Conservation (phyloP, 2,888 invertebrate genomes). For the Anthrax anthrax region DNA sequence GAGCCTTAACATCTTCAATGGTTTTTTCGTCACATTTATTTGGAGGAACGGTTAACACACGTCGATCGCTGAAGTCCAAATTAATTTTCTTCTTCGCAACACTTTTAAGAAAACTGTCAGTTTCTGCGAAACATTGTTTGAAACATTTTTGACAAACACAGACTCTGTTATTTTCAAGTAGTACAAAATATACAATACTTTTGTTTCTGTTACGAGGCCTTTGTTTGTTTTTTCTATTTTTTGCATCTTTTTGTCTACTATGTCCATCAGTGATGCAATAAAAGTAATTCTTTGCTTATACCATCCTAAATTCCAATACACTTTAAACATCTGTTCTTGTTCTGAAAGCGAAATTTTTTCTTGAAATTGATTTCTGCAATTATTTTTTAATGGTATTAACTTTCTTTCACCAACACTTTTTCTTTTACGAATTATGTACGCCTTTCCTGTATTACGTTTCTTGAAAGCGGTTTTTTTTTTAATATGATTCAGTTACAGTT, state of each 20-base stretch:
- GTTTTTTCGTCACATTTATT: conserved; percentile 9
- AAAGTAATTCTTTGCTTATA: conserved; percentile 4
- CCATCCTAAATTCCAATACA: conserved; percentile 1
- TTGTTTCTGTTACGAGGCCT: conserved; percentile 8
- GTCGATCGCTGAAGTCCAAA: conserved; percentile 3
- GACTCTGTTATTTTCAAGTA: conserved; percentile 10
- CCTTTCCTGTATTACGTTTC: too few species aligned
- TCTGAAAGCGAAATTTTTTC: neutral
- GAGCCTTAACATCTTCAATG: conserved; percentile 6
- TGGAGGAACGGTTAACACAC: conserved; percentile 6
- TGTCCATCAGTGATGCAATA: conserved; percentile 4
- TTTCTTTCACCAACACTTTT: neutral
- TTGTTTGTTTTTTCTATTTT: conserved; percentile 4
- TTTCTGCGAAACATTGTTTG: conserved; percentile 11
- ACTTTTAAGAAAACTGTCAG: conserved; percentile 12
- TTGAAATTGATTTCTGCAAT: neutral
- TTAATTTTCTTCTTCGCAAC: conserved; percentile 9
- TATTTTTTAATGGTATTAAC: neutral
- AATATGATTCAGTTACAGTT: too few species aligned
- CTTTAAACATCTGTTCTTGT: neutral
- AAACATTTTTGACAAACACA: conserved; percentile 14
- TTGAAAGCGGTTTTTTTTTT: too few species aligned
- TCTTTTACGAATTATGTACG: neutral
- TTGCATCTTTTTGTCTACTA: conserved; percentile 8
- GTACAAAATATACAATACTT: conserved; percentile 9